These are phyloP conservation scores for Echinometra lucunter DNA, from an alignment of 53 echinoderm and acorn worm genomes.

Conservation along the genomic window DNA sequence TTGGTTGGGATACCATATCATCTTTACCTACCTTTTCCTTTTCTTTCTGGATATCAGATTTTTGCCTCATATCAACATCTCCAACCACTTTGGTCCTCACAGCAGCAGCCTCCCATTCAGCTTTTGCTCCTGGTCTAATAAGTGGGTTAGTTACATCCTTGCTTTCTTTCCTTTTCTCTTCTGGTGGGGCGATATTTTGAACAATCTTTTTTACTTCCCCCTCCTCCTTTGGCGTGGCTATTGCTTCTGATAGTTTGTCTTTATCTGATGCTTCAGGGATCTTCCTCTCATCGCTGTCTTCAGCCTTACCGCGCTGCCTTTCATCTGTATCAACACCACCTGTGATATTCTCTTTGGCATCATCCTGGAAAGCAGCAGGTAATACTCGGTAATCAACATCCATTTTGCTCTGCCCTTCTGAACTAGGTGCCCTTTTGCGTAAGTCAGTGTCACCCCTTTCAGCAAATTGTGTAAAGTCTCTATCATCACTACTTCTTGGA, in stretches of 20 bases:
- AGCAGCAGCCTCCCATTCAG: constrained; percentile 43
- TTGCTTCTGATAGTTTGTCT: constrained; percentile 2
- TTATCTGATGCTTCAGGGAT: neutral
- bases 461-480: constrained; percentile 33
- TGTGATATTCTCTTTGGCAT: constrained; percentile 56
- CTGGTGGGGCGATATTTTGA: neutral
- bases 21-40: neutral
- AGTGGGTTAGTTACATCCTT: neutral
- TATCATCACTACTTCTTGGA: constrained; percentile 45
- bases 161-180: neutral
- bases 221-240: neutral
- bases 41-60: neutral
- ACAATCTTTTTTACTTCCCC: neutral
- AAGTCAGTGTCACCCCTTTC: constrained; percentile 50
- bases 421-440: neutral
- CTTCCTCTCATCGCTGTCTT: constrained; percentile 34
- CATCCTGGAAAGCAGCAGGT: constrained; percentile 81
- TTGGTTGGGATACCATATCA: neutral
- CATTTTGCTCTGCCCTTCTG: constrained; percentile 40
- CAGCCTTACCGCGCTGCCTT: constrained; percentile 18
- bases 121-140: constrained; percentile 9
- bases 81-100: neutral
- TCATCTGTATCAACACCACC: constrained; percentile 55
- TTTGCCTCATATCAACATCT: constrained; percentile 63
- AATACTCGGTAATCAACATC: constrained; percentile 83